Conservation (phyloP, 1,140 invertebrate genomes). For the Panulirus ornatus region DNA sequence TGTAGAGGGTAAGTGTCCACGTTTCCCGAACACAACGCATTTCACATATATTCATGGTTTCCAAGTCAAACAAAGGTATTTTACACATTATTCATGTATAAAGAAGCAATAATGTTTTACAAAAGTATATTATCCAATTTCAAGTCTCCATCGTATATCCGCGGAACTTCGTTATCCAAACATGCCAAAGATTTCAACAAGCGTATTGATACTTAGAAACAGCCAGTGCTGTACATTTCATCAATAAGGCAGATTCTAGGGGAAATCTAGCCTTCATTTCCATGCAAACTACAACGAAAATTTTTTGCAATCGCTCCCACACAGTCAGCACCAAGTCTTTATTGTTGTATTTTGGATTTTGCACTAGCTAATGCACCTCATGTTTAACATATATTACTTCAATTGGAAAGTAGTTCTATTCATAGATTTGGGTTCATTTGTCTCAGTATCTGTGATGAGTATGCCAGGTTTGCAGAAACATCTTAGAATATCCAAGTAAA, state of each 20-base stretch:
- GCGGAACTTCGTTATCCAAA: not conserved
- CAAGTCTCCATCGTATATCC: not conserved
- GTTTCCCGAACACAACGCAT: too few relatives aligned
- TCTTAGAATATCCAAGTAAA: not conserved
- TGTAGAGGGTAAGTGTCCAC: too few relatives aligned
- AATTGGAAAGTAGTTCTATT: not conserved
- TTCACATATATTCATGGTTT: too few relatives aligned
- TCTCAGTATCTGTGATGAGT: not conserved
- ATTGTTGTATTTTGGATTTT: not conserved
- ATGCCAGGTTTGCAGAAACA: not conserved
- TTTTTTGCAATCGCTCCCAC: not conserved
- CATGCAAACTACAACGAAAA: not conserved
- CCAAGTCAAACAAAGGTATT: too few relatives aligned
- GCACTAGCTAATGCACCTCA: not conserved
- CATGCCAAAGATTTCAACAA: not conserved
- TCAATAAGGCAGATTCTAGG: not conserved
- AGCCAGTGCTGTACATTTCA: not conserved
- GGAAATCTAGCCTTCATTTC: not conserved
- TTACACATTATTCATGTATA: too few relatives aligned
- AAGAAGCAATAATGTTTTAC: too few relatives aligned
- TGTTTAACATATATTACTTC: not conserved
- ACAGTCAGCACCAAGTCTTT: not conserved
- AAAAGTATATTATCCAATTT: constrained; percentile 9
- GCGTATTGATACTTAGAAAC: not conserved
- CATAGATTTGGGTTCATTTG: not conserved